These are phyloP conservation scores for Chorisops tibialis DNA, from an alignment of 2,888 invertebrate species.

Conservation along the genomic window DNA sequence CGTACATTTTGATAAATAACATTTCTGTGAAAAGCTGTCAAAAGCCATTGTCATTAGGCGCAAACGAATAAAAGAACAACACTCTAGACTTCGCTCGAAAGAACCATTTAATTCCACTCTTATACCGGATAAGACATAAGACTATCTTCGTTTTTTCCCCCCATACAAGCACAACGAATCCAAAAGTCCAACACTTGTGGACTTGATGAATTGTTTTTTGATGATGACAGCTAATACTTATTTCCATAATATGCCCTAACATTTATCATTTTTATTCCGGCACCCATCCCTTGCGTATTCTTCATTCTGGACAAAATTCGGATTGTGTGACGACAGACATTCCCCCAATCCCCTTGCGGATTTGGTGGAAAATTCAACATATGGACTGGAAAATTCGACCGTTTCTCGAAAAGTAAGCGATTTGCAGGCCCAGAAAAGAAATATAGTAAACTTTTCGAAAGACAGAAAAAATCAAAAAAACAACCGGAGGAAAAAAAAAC, in stretches of 20 bases:
- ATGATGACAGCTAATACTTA: conserved; percentile 35
- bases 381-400: neutral
- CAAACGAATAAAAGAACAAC: neutral
- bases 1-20: no score
- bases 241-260: conserved; percentile 32
- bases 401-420: no score
- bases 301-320: neutral
- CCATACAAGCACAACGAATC: conserved; percentile 7
- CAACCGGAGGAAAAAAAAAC: neutral
- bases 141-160: no score
- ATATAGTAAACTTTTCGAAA: no score
- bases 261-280: conserved; percentile 34
- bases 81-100: neutral
- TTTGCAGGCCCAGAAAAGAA: neutral
- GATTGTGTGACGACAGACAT: conserved; percentile 3
- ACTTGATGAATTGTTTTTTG: conserved; percentile 33
- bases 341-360: conserved; percentile 12
- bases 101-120: neutral
- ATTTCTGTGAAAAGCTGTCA: no score
- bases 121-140: conserved; percentile 18
- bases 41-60: no score
- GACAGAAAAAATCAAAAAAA: neutral
- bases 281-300: no score
- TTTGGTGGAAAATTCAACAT: neutral
- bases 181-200: conserved; percentile 13